Evolutionary conservation across 2,113 vertebrate genomes (phyloP).

Genomic region (Tachysurus vachellii): DNA sequence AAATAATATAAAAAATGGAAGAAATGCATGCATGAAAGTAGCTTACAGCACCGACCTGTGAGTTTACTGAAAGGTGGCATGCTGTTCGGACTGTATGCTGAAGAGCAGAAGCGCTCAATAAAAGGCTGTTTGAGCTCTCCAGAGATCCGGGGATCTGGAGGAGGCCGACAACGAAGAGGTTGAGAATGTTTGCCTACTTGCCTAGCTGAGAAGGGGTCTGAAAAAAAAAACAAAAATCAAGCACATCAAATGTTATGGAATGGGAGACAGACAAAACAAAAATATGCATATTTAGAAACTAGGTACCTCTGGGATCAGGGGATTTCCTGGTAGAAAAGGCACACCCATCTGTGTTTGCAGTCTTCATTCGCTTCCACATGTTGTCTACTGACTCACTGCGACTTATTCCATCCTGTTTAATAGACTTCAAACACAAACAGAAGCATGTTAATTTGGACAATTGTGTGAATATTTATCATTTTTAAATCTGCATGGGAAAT

Average conservation of each 20-base stretch:
- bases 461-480: not conserved
- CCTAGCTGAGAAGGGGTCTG: slow-evolving; percentile 30
- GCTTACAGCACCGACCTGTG: slow-evolving; percentile 73
- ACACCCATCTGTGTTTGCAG: slow-evolving; percentile 64
- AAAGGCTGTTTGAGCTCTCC: slow-evolving; percentile 37
- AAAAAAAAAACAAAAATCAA: not conserved
- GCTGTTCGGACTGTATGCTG: slow-evolving; percentile 73
- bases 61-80: slow-evolving; percentile 71
- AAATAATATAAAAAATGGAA: not conserved
- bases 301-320: slow-evolving; percentile 79
- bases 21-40: not conserved
- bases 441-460: not conserved
- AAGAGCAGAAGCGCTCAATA: slow-evolving; percentile 19
- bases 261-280: not conserved
- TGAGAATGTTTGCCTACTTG: slow-evolving; percentile 4
- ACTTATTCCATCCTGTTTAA: slow-evolving; percentile 73
- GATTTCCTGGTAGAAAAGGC: slow-evolving; percentile 74
- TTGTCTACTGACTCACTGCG: slow-evolving; percentile 68
- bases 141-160: slow-evolving; percentile 20
- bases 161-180: not conserved
- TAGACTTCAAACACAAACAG: slow-evolving; percentile 23
- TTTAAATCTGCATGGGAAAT: not conserved
- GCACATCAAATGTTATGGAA: not conserved
- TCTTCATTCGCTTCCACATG: slow-evolving; percentile 90
- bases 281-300: not conserved